Base-by-base conservation (phyloP, 1,140 invertebrate genomes). In the Danaus plexippus region DNA sequence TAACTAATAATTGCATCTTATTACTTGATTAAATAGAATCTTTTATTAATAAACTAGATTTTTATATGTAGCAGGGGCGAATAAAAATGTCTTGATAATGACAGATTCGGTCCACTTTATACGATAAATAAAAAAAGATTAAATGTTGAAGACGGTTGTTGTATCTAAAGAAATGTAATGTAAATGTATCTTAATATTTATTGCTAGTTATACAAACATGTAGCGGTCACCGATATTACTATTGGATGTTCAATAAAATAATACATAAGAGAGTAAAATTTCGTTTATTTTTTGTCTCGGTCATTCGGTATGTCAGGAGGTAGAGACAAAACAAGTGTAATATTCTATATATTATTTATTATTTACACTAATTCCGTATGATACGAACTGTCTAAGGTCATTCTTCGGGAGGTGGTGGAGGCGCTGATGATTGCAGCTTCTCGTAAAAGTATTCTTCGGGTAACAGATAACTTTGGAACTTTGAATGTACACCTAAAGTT, bases 211-310 rank as follows among this genome's bases (percentile, higher is more conserved):
- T 64, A 57, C 47, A 58, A 52, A 64, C 52, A 54, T 66, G 66
- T 74, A 73, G 71, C 47, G 52, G 67, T 68, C 57, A 71, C 67
- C 59, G 65, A 69, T 66, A 69, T 62, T 74, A 74, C 65, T 67
- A 72, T 64, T 67, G 59, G 67, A 69, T 64, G 69, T 71, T 74
- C 63, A 62, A 71, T 74, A 69, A 73, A 73, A 59, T 43, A 54
- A 43, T 64, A 64, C 50, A 44, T 32, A 32, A 32, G 22, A 32
- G 22, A 32, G 22, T 32, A 51, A 50, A 18, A 60, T 54, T 47
- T 60, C 45, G 42, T 42, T 50, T 32, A 40, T 1, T 55, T 43
- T 11, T 56, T 43, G 43, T 55, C 43, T 49, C 40, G 2, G 9
- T 10, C 9, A 13, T 7, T 13, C 11, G 9, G 45, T 6, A 13